These are phyloP conservation scores for Plutomurus gul DNA, from an alignment of 1,140 invertebrate genomes.

Conservation along the genomic window DNA sequence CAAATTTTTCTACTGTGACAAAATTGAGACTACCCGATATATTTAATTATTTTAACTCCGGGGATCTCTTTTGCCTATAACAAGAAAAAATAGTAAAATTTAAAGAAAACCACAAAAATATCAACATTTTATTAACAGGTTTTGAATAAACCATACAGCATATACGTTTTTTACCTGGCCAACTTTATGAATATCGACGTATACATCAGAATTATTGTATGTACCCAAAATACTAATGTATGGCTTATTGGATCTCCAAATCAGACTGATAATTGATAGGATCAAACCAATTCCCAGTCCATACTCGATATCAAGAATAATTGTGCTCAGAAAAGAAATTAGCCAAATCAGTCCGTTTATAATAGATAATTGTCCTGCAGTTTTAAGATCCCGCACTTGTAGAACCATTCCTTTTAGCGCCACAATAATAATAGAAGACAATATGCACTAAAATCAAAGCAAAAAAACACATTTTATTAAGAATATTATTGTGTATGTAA, in stretches of 20 bases:
- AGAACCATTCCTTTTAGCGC: conserved; percentile 87
- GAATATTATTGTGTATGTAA: not conserved
- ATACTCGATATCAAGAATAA: conserved; percentile 83
- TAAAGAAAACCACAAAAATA: not conserved
- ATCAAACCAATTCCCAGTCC: conserved; percentile 75
- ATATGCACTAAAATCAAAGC: conserved; percentile 66
- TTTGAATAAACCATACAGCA: not conserved
- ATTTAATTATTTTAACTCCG: conserved; percentile 76
- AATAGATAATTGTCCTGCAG: conserved; percentile 75
- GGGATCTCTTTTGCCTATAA: conserved; percentile 69
- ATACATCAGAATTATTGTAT: conserved; percentile 74
- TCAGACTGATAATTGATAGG: conserved; percentile 71
- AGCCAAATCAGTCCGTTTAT: conserved; percentile 84
- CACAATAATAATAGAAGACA: conserved; percentile 88
- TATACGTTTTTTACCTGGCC: not conserved
- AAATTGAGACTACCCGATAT: conserved; percentile 77
- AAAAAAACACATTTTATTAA: not conserved
- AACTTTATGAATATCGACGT: conserved; percentile 65
- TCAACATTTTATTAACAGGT: not conserved
- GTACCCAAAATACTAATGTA: conserved; percentile 61
- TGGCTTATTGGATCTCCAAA: conserved; percentile 58
- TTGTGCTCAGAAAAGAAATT: conserved; percentile 75
- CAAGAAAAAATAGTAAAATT: not conserved
- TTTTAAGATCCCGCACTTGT: conserved; percentile 74
- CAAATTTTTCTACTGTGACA: conserved; percentile 70